Conservation (phyloP, 2,888 invertebrate genomes). For the Acleris holmiana region DNA sequence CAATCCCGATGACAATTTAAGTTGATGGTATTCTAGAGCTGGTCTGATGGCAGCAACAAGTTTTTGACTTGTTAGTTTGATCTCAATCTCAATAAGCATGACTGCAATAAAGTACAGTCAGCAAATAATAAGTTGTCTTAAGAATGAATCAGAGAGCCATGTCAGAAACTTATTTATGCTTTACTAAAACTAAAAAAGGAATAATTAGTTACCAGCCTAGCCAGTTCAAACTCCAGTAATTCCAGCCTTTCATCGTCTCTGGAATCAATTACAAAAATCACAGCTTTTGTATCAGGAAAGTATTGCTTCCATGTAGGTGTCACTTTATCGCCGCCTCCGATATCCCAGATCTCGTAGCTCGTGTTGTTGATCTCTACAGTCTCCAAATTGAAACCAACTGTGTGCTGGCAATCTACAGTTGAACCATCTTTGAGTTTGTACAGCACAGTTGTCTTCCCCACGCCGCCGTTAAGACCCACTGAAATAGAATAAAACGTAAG, state of each 20-base stretch:
- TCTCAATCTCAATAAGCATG: no score
- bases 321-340: constrained; percentile 31
- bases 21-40: no score
- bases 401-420: constrained; percentile 11
- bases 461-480: constrained; percentile 35
- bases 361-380: constrained; percentile 23
- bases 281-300: constrained; percentile 20
- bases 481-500: constrained; percentile 3
- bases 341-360: constrained; percentile 26
- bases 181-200: background rate
- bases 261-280: constrained; percentile 33
- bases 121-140: no score
- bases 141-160: no score
- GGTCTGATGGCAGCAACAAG: no score
- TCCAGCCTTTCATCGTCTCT: constrained; percentile 24
- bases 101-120: no score
- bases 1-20: no score
- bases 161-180: no score
- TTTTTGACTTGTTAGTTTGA: no score
- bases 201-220: constrained; percentile 24
- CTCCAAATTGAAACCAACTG: constrained; percentile 28
- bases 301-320: constrained; percentile 27
- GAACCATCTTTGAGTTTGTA: constrained; percentile 21
- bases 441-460: constrained; percentile 32
- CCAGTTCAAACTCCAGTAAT: constrained; percentile 20